These are phyloP conservation scores for Archips crataeganus DNA, from an alignment of 2,888 invertebrate species.

Conservation along the genomic window DNA sequence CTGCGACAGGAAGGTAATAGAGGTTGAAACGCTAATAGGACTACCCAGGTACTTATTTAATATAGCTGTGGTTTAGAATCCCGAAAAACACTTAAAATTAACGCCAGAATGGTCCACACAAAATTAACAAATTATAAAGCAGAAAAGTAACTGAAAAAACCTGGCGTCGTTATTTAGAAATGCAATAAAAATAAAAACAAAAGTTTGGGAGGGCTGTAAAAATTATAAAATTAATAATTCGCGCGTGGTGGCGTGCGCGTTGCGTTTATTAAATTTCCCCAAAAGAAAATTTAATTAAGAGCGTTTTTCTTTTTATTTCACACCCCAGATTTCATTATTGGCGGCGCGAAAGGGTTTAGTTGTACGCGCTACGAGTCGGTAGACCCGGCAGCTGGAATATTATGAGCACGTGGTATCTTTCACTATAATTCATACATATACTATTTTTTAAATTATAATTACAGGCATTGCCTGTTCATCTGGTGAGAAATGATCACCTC, in stretches of 20 bases:
- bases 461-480: too few relatives aligned
- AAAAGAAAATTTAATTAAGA: slow-evolving; percentile 86
- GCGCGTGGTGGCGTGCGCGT: slow-evolving; percentile 53
- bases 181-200: slow-evolving; percentile 41
- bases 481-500: too few relatives aligned
- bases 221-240: slow-evolving; percentile 48
- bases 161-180: slow-evolving; percentile 40
- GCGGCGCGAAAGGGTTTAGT: slow-evolving; percentile 80
- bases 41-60: too few relatives aligned
- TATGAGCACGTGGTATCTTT: neutral
- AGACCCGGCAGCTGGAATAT: slow-evolving; percentile 49
- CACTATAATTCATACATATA: too few relatives aligned
- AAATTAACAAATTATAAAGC: slow-evolving; percentile 11
- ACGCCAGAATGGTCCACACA: neutral
- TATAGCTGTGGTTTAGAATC: too few relatives aligned
- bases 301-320: slow-evolving; percentile 84
- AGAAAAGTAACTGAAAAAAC: slow-evolving; percentile 5
- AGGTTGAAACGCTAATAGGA: too few relatives aligned
- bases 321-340: slow-evolving; percentile 85
- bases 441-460: too few relatives aligned
- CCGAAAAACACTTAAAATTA: too few relatives aligned
- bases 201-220: slow-evolving; percentile 36
- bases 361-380: slow-evolving; percentile 52
- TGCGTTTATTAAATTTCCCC: slow-evolving; percentile 81
- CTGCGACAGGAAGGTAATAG: too few relatives aligned